phyloP scores from a whole-genome alignment of 2,113 vertebrate genomes.

The Onychostruthus taczanowskii region DNA sequence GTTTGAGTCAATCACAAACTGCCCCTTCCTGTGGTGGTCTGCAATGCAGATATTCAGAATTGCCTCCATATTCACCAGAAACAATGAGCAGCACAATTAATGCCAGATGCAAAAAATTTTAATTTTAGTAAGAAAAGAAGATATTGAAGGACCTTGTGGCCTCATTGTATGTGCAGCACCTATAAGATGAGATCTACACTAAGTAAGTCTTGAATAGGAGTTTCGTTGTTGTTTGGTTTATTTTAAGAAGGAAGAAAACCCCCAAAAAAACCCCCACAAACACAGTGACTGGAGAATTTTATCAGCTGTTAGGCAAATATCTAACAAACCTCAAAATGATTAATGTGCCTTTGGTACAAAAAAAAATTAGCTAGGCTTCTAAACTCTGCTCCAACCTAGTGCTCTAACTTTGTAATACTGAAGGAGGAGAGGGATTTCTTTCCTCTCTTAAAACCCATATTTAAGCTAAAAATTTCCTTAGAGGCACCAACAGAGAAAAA shows the following conservation, averaged over 20 bases:
- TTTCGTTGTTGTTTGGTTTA: background rate
- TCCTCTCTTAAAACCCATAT: background rate
- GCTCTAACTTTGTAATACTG: background rate
- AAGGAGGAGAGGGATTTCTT: background rate
- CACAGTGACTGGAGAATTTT: background rate
- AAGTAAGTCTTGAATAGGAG: background rate
- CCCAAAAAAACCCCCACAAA: background rate
- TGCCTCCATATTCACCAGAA: background rate
- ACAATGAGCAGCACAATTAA: background rate
- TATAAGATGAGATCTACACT: background rate
- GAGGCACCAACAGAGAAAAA: background rate
- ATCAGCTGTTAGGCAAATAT: background rate
- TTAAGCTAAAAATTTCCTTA: background rate
- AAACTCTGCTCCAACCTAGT: background rate
- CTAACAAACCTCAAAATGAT: background rate
- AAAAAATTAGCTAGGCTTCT: background rate
- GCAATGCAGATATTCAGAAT: background rate
- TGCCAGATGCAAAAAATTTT: background rate
- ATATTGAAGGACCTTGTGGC: background rate
- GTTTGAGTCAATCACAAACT: background rate
- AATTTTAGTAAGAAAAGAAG: background rate
- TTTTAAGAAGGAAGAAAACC: background rate
- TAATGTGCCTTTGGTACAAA: background rate
- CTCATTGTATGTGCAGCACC: fast-evolving
- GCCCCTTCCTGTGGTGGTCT: background rate